These are phyloP conservation scores for Cheiracanthium punctorium DNA, from an alignment of 2,888 invertebrate genomes.

Conservation along the genomic window DNA sequence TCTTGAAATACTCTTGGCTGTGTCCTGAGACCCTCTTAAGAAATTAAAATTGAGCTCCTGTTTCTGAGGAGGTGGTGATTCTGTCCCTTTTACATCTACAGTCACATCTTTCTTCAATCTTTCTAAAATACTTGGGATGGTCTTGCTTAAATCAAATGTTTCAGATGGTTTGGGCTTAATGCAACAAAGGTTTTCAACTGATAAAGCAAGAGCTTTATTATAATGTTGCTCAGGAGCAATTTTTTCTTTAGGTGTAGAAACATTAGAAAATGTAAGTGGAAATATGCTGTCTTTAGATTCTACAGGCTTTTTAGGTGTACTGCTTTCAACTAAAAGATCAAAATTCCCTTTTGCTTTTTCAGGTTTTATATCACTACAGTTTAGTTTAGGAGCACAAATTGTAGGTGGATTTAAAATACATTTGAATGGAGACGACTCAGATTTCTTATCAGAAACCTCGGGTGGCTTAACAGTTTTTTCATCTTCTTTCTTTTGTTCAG, in stretches of 20 bases:
- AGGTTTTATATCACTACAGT: background rate
- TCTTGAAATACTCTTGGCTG: slow-evolving; percentile 36
- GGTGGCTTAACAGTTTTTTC: background rate
- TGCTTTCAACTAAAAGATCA: slow-evolving; percentile 32
- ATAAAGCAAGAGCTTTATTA: background rate
- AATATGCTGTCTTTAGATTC: slow-evolving; percentile 32
- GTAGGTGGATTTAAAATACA: background rate
- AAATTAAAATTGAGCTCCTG: slow-evolving; percentile 58
- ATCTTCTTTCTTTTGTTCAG: slow-evolving; percentile 7
- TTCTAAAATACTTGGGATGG: slow-evolving; percentile 51
- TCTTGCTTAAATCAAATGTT: slow-evolving; percentile 55
- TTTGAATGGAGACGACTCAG: background rate
- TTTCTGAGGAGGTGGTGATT: slow-evolving; percentile 40
- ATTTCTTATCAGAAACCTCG: background rate
- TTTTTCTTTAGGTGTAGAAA: slow-evolving; percentile 6
- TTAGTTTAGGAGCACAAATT: background rate
- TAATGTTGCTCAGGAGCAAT: background rate
- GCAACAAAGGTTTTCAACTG: slow-evolving; percentile 18
- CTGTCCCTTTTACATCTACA: slow-evolving; percentile 16
- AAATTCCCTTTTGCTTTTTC: slow-evolving; percentile 49
- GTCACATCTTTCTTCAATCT: slow-evolving; percentile 52
- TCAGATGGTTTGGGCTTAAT: slow-evolving; percentile 36
- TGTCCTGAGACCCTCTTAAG: slow-evolving; percentile 39
- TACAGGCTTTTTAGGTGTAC: background rate
- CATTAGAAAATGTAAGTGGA: slow-evolving; percentile 26